Percentiles rank a stretch among this genome's conserved stretches.
phyloP scores from a whole-genome alignment of 2,113 vertebrate species.

The Bubo blakistoni region DNA sequence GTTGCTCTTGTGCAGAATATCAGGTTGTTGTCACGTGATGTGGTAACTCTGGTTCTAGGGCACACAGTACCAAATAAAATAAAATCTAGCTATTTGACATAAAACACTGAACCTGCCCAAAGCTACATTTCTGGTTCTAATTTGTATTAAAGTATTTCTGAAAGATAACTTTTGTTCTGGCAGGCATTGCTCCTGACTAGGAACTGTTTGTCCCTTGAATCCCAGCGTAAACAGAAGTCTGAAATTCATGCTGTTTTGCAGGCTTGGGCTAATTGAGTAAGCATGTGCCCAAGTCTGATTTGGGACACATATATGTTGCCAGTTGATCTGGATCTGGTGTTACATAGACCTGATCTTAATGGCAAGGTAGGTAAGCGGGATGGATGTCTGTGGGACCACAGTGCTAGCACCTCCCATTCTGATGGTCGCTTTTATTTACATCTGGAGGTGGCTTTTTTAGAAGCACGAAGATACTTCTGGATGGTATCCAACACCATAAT shows the following conservation, averaged over 20 bases:
- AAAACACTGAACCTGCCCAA: not conserved
- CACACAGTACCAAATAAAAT: not conserved
- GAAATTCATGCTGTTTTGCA: not conserved
- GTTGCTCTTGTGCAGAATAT: not conserved
- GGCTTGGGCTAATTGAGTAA: not conserved
- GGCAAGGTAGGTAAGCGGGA: not conserved
- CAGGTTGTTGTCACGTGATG: not conserved
- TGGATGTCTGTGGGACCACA: not conserved
- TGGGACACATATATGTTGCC: not conserved
- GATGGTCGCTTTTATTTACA: not conserved
- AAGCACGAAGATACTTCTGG: not conserved
- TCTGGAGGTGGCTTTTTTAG: not conserved
- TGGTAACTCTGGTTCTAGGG: not conserved
- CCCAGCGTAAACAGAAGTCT: not conserved
- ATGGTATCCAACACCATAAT: not conserved
- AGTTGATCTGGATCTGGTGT: not conserved
- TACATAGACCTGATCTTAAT: not conserved
- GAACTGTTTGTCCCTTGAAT: not conserved
- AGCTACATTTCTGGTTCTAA: not conserved
- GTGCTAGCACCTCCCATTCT: not conserved
- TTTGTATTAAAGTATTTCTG: not conserved
- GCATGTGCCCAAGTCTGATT: not conserved
- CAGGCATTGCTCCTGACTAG: not conserved
- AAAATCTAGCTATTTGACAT: not conserved
- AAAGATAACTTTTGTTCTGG: not conserved